phyloP scores from a whole-genome alignment of 2,113 vertebrate genomes.

The Zootoca vivipara region DNA sequence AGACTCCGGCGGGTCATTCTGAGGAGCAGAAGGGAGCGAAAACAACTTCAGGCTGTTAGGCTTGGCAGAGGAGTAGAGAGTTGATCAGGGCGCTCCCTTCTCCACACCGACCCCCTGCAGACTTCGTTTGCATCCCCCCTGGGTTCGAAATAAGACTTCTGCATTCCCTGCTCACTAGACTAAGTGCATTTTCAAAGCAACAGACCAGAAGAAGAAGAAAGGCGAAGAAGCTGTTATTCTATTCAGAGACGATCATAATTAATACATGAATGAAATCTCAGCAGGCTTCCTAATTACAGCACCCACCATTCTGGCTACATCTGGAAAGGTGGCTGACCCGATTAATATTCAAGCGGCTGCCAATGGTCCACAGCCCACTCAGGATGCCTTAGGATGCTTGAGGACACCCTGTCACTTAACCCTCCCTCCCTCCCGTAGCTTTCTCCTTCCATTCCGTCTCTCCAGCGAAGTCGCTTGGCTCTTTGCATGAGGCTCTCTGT shows the following conservation, averaged over 20 bases:
- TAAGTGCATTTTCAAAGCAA: background rate
- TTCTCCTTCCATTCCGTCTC: background rate
- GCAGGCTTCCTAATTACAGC: conserved; percentile 5
- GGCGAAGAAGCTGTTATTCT: background rate
- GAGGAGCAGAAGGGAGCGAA: background rate
- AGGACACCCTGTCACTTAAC: background rate
- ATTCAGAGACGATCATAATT: background rate
- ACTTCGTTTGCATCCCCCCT: background rate
- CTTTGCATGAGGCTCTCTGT: background rate
- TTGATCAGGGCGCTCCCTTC: background rate
- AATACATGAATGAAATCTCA: conserved; percentile 27
- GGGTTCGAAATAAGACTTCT: background rate
- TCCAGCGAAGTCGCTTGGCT: background rate
- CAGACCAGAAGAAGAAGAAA: no score
- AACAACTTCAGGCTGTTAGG: background rate
- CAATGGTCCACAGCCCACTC: background rate
- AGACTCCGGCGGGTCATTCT: background rate
- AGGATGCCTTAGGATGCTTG: background rate
- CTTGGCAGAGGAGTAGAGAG: background rate
- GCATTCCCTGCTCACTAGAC: background rate
- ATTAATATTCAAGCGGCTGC: conserved; percentile 1
- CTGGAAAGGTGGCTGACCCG: background rate
- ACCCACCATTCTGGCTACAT: background rate
- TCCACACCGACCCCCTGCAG: background rate
- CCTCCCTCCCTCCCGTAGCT: background rate